Evolutionary conservation across 2,113 vertebrate genomes (phyloP), one percentile per base, ranked within the genome.

Genomic region (Archilochus colubris): DNA sequence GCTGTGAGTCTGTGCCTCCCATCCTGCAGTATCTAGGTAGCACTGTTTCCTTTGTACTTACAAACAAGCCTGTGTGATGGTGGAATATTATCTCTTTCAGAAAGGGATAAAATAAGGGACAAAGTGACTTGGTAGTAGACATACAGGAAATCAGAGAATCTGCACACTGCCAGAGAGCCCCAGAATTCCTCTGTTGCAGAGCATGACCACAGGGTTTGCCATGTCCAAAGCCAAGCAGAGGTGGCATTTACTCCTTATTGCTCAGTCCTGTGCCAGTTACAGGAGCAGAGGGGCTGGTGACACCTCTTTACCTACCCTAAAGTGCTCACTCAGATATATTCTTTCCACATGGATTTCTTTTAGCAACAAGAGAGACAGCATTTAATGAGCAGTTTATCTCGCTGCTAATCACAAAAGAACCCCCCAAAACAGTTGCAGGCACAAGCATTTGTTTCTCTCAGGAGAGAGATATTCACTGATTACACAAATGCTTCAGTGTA

Each of bases 201-300:
- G 4, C 0, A 0, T 27, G 63, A 30, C n/a, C 55, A 57, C 12
- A 5, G 16, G 20, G 8, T 31, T 66, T 81, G 68, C 36, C 27
- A 27, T 5, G 13, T 31, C 38, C 44, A 80, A 64, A 64, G 25
- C 15, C 67, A 73, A 83, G 51, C 13, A 33, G 13, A 64, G 18
- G 33, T 82, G 66, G 7, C 28, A 50, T 1, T 1, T 7, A 8
- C 13, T 70, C 30, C 40, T 31, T 20, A 1, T 31, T 50, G 8
- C 22, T 22, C 31, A 20, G 11, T 24, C 28, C 33, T 43, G 0
- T 22, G 20, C 11, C 58, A 79, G 36, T 18, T 57, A 22, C 27
- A 48, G 46, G 43, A 62, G 55, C 20, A 43, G 30, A 40, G 58
- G n/a, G 33, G 33, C 17, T 72, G 14, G 3, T 46, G 82, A 57